These are phyloP conservation scores for Chaenocephalus aceratus DNA, from an alignment of 2,113 vertebrate genomes.

Conservation along the genomic window DNA sequence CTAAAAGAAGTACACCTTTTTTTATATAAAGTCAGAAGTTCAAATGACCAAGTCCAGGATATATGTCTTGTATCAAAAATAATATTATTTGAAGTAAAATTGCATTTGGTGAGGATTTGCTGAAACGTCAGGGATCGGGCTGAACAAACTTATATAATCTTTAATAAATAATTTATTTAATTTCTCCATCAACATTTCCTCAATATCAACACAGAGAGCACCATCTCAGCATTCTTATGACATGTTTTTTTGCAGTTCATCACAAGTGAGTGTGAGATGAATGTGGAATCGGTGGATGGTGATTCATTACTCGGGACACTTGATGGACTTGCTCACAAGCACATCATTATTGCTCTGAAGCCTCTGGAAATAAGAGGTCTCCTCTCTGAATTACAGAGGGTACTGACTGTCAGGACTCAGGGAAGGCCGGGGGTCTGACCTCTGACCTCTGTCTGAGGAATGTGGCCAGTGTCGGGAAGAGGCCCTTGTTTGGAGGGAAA, in stretches of 20 bases:
- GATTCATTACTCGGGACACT: conserved; percentile 64
- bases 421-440: conserved; percentile 53
- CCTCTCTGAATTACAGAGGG: conserved; percentile 61
- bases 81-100: conserved; percentile 24
- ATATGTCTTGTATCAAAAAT: conserved; percentile 14
- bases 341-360: conserved; percentile 59
- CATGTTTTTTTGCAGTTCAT: conserved; percentile 34
- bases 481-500: conserved; percentile 43
- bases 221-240: conserved; percentile 17
- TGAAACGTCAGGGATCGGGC: not conserved
- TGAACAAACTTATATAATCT: not conserved
- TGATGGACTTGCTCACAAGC: conserved; percentile 64
- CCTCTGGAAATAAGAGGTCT: conserved; percentile 65
- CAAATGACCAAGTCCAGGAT: conserved; percentile 41
- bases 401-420: conserved; percentile 62
- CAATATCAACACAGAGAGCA: not conserved
- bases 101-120: conserved; percentile 16
- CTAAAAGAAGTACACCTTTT: conserved; percentile 50
- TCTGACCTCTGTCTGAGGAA: conserved; percentile 74
- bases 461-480: conserved; percentile 57
- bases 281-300: conserved; percentile 28
- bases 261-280: conserved; percentile 16
- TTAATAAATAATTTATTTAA: conserved; percentile 18
- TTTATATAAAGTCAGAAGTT: conserved; percentile 47
- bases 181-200: conserved; percentile 10